These are phyloP conservation scores for Batillaria attramentaria DNA, from an alignment of 1,140 invertebrate species.

Conservation along the genomic window DNA sequence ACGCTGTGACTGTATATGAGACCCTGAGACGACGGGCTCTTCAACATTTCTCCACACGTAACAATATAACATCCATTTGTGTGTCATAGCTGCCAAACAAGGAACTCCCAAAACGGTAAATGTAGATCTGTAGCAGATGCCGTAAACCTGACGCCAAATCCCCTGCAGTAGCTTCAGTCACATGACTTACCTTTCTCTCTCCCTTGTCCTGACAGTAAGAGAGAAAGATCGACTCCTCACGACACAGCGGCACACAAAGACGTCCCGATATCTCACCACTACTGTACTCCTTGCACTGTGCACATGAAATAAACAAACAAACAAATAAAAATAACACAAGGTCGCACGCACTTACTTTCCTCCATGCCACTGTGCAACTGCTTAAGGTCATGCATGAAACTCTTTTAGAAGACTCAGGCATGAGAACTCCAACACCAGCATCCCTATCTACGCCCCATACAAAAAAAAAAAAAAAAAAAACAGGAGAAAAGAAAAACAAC, in stretches of 20 bases:
- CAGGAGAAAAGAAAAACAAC: not conserved
- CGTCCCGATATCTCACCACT: conserved; percentile 15
- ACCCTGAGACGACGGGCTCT: no score
- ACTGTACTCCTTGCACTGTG: conserved; percentile 23
- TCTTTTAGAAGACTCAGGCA: not conserved
- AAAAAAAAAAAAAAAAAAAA: not conserved
- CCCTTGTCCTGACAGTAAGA: conserved; percentile 14
- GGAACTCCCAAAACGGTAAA: not conserved
- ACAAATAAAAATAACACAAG: not conserved
- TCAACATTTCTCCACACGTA: not conserved
- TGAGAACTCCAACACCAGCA: not conserved
- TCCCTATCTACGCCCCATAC: no score
- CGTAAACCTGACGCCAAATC: not conserved
- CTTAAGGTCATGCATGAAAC: not conserved
- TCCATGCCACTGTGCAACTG: not conserved
- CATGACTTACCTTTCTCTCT: conserved; percentile 3
- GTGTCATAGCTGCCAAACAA: not conserved
- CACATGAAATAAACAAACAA: no score
- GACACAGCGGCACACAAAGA: conserved; percentile 12
- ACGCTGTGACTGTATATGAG: no score
- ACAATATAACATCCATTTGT: not conserved
- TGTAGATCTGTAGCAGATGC: not conserved
- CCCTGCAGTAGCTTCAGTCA: not conserved
- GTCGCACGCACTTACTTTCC: not conserved
- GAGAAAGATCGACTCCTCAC: conserved; percentile 15